phyloP scores from a whole-genome alignment of 2,888 invertebrate genomes.

The Sesamia inferens region DNA sequence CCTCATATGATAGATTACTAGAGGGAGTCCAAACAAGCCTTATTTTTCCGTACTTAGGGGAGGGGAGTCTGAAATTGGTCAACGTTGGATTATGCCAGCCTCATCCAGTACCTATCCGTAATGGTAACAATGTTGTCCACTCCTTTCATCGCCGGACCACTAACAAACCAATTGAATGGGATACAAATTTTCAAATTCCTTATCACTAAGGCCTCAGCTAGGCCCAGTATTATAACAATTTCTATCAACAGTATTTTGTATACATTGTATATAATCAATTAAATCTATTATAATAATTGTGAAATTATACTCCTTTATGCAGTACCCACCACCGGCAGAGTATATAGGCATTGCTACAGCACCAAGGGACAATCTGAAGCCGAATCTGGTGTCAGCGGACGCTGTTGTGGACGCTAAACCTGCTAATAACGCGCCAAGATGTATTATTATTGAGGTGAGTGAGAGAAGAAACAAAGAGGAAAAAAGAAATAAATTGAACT shows the following conservation, averaged over 20 bases:
- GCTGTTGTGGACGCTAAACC: slow-evolving; percentile 7
- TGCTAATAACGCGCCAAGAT: slow-evolving; percentile 23
- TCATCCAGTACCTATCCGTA: too few relatives aligned
- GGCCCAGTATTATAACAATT: background rate
- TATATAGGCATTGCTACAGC: slow-evolving; percentile 12
- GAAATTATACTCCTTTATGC: background rate
- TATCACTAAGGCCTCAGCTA: too few relatives aligned
- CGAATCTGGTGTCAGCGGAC: slow-evolving; percentile 22
- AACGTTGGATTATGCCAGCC: too few relatives aligned
- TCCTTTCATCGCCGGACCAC: too few relatives aligned
- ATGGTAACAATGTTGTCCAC: too few relatives aligned
- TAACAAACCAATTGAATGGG: too few relatives aligned
- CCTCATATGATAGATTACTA: too few relatives aligned
- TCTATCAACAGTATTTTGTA: background rate
- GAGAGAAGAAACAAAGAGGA: background rate
- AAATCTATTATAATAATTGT: background rate
- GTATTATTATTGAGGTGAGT: slow-evolving; percentile 33
- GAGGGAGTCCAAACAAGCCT: too few relatives aligned
- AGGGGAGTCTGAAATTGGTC: too few relatives aligned
- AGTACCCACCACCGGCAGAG: slow-evolving; percentile 25
- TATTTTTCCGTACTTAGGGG: too few relatives aligned
- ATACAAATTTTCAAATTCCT: too few relatives aligned
- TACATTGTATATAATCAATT: background rate
- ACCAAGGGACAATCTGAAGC: slow-evolving; percentile 1
- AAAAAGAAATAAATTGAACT: background rate